phyloP scores from a whole-genome alignment of 2,888 invertebrate species.

The Agriopis leucophaearia region DNA sequence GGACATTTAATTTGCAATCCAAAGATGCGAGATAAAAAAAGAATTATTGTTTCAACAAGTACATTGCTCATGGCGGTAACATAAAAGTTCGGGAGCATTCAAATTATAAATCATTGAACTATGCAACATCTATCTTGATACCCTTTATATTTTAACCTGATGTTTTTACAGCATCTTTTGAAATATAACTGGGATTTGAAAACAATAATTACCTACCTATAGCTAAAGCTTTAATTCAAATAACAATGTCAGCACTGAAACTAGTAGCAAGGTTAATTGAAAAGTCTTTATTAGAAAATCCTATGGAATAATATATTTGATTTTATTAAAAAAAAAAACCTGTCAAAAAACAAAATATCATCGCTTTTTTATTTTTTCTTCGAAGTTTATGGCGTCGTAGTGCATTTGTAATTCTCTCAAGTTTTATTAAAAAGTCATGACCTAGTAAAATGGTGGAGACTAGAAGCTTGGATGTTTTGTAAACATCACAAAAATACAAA shows the following conservation, averaged over 20 bases:
- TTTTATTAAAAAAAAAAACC: too few relatives aligned
- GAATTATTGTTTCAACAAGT: conserved; percentile 22
- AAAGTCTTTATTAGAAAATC: not conserved
- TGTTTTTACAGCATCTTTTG: conserved; percentile 8
- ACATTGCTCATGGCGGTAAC: conserved; percentile 28
- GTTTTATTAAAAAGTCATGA: too few relatives aligned
- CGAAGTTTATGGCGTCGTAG: too few relatives aligned
- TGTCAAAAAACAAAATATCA: too few relatives aligned
- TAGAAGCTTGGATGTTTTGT: too few relatives aligned
- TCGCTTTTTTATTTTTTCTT: too few relatives aligned
- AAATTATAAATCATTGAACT: conserved; percentile 27
- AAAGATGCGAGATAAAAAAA: conserved; percentile 29
- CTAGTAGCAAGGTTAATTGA: too few relatives aligned
- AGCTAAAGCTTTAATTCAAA: not conserved
- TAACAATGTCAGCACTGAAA: too few relatives aligned
- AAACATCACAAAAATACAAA: too few relatives aligned
- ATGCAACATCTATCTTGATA: conserved; percentile 34
- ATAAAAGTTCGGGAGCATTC: conserved; percentile 22
- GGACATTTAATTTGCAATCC: conserved; percentile 21
- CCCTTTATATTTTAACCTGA: conserved; percentile 29
- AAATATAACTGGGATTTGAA: conserved; percentile 24
- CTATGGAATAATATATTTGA: too few relatives aligned
- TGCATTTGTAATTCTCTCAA: too few relatives aligned
- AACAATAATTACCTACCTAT: conserved; percentile 24
- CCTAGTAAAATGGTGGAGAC: too few relatives aligned